Conservation (phyloP, 2,797 vertebrate species). For the Sebastes variabilis region DNA sequence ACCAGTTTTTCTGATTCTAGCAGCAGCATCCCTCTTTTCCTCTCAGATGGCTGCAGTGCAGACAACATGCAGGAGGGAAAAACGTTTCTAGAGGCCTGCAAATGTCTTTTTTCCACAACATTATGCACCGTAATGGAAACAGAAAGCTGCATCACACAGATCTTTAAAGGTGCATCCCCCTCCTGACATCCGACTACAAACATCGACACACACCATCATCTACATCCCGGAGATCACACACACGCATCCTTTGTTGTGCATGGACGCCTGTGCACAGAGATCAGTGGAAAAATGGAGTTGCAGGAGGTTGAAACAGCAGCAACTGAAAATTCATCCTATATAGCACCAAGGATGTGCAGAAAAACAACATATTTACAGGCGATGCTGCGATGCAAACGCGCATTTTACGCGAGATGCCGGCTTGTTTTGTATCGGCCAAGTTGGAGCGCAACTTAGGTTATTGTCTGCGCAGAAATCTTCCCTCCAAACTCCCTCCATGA, state of each 20-base stretch:
- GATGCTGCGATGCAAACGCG: not conserved
- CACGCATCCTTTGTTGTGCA: conserved; percentile 71
- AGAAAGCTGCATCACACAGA: not conserved
- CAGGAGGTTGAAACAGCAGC: conserved; percentile 1
- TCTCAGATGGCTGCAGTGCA: not conserved
- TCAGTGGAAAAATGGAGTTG: conserved; percentile 56
- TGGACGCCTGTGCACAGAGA: conserved; percentile 38
- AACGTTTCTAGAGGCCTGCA: not conserved
- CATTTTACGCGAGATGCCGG: not conserved
- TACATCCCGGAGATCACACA: conserved; percentile 35
- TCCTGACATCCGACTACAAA: not conserved
- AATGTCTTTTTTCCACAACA: not conserved
- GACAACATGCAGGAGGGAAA: not conserved
- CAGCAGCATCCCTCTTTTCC: not conserved
- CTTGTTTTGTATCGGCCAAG: conserved; percentile 30
- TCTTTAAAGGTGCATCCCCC: conserved; percentile 2
- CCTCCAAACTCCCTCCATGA: conserved; percentile 13
- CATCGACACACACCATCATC: conserved; percentile 23
- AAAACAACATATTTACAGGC: not conserved
- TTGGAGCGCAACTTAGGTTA: conserved; percentile 68
- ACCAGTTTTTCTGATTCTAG: not conserved
- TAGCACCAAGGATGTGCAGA: not conserved
- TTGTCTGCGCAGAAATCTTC: conserved; percentile 49
- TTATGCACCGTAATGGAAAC: too few species aligned
- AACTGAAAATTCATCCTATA: not conserved